Conservation (phyloP, 64 coral and sea anemone genomes). For the Trachythela sp. region DNA sequence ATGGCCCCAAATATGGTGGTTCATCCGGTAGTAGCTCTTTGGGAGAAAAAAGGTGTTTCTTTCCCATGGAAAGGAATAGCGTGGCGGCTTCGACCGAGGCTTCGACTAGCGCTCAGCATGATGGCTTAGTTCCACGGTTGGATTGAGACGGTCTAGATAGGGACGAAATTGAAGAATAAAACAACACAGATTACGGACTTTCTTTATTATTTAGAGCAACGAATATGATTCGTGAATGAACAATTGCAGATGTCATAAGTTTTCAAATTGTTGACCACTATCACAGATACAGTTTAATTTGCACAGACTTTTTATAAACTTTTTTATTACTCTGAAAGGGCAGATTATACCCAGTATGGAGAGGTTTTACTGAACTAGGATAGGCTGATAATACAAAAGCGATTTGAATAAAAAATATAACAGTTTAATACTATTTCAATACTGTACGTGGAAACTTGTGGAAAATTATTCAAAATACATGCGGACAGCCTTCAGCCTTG, state of each 20-base stretch:
- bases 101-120: background rate
- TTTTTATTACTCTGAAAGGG: too few species aligned
- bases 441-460: too few species aligned
- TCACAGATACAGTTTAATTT: too few species aligned
- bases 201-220: background rate
- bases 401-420: too few species aligned
- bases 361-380: too few species aligned
- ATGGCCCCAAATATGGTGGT: background rate
- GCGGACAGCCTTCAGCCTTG: too few species aligned
- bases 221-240: slow-evolving; percentile 3
- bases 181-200: background rate
- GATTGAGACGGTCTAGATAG: background rate
- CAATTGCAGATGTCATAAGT: background rate
- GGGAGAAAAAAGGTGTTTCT: background rate
- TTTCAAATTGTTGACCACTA: background rate
- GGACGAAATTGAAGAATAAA: background rate
- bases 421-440: too few species aligned
- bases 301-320: too few species aligned
- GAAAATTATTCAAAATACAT: too few species aligned
- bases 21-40: background rate
- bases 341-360: too few species aligned
- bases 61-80: background rate
- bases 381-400: too few species aligned
- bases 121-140: background rate
- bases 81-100: background rate